Conservation (phyloP, 1,140 invertebrate genomes). For the Steinernema khuongi region DNA sequence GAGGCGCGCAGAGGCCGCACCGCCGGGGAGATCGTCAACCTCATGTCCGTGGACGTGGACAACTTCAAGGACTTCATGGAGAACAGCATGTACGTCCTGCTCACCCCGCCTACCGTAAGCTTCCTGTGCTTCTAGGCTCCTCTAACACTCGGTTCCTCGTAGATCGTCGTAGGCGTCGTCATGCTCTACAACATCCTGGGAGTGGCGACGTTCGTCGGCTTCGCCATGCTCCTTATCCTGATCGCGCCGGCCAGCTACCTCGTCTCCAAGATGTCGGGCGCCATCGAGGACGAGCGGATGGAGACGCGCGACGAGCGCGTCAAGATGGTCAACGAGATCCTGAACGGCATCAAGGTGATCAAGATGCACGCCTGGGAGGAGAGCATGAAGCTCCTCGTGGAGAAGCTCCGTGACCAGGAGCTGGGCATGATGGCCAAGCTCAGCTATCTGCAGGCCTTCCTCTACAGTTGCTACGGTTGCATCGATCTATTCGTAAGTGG, state of each 20-base stretch:
- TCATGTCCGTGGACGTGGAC: slow-evolving; percentile 63
- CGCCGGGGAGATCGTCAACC: slow-evolving; percentile 64
- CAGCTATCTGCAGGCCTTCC: slow-evolving; percentile 10
- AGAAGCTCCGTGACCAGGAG: slow-evolving; percentile 35
- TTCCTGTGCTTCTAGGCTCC: background rate
- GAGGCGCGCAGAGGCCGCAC: slow-evolving; percentile 59
- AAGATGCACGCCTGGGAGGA: slow-evolving; percentile 85
- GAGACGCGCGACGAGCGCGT: slow-evolving; percentile 62
- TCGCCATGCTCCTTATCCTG: slow-evolving; percentile 18
- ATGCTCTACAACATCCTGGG: slow-evolving; percentile 16
- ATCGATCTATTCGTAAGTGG: slow-evolving; percentile 24
- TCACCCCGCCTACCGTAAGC: slow-evolving; percentile 21
- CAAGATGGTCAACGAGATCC: slow-evolving; percentile 63
- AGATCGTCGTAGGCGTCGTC: background rate
- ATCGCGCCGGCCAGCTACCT: background rate
- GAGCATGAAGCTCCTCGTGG: slow-evolving; percentile 66
- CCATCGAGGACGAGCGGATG: slow-evolving; percentile 63
- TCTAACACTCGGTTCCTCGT: background rate
- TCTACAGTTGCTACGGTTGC: slow-evolving; percentile 22
- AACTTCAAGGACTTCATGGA: slow-evolving; percentile 20
- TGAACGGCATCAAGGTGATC: slow-evolving; percentile 68
- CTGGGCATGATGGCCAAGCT: slow-evolving; percentile 21
- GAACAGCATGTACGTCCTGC: background rate
- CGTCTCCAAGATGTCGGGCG: background rate
- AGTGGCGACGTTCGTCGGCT: background rate